Percentiles rank a stretch among this genome's conserved stretches.
phyloP scores from a whole-genome alignment of 2,113 vertebrate species.

The Danio rerio region GRCz12tu NC_133186.1:36883501-36884000 shows the following conservation, averaged over 20 bases:
- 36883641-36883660: neutral
- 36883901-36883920: slow-evolving; percentile 29
- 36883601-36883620: neutral
- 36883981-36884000: neutral
- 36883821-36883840: neutral
- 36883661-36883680: neutral
- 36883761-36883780: neutral
- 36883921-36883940: neutral
- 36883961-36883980: slow-evolving; percentile 7
- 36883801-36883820: neutral
- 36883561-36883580: neutral
- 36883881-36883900: neutral
- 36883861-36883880: neutral
- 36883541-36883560: neutral
- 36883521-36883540: neutral
- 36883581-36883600: neutral
- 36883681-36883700: neutral
- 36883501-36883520: neutral
- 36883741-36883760: neutral
- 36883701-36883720: slow-evolving; percentile 23
- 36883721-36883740: neutral
- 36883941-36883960: neutral
- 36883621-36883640: neutral
- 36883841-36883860: slow-evolving; percentile 1
- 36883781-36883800: neutral